phyloP scores from a whole-genome alignment of 2,888 invertebrate species.

The Empis stercorea region DNA sequence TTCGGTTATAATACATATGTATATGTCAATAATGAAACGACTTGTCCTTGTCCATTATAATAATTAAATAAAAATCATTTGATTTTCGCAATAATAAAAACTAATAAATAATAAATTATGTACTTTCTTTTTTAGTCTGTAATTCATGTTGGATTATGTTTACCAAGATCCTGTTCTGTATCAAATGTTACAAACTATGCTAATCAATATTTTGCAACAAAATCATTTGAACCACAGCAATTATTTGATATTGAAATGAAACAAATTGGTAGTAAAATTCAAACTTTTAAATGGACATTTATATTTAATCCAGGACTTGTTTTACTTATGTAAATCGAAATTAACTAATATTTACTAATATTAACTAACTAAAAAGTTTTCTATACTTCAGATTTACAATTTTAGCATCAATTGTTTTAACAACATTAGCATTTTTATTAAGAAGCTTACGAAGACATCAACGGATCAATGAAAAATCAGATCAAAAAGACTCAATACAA shows the following conservation, averaged over 20 bases:
- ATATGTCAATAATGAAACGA: too few relatives aligned
- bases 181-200: slow-evolving; percentile 22
- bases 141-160: slow-evolving; percentile 37
- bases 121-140: slow-evolving; percentile 15
- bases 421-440: background rate
- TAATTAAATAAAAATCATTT: too few relatives aligned
- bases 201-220: slow-evolving; percentile 24
- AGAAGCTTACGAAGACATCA: slow-evolving; percentile 7
- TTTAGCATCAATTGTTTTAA: background rate
- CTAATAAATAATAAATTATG: too few relatives aligned
- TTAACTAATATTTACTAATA: too few relatives aligned
- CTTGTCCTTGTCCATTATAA: too few relatives aligned
- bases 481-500: background rate
- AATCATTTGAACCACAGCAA: slow-evolving; percentile 22
- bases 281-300: slow-evolving; percentile 22
- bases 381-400: background rate
- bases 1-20: background rate
- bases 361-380: too few relatives aligned
- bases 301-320: slow-evolving; percentile 19
- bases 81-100: background rate
- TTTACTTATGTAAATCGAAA: slow-evolving; percentile 20
- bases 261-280: slow-evolving; percentile 19
- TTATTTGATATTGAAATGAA: slow-evolving; percentile 24
- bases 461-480: slow-evolving; percentile 4
- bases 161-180: slow-evolving; percentile 33